Conservation (phyloP, 2,797 vertebrate species). For the Morelia viridis region DNA sequence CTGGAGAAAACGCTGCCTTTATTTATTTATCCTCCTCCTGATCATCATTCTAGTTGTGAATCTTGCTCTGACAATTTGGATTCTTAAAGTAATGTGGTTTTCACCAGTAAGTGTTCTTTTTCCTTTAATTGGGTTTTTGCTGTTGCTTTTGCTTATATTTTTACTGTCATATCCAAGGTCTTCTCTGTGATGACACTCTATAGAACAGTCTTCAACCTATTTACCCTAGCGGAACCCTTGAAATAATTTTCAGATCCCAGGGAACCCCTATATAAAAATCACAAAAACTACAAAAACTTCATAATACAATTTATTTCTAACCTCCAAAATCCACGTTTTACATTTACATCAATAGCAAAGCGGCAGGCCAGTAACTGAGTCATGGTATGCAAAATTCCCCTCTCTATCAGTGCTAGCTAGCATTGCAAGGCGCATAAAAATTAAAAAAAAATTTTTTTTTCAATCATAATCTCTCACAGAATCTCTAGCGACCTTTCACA, state of each 20-base stretch:
- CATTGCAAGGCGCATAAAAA: too few species aligned
- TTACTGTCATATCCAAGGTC: neutral
- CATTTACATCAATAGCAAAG: too few species aligned
- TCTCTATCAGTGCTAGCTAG: too few species aligned
- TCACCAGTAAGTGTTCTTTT: constrained; percentile 81
- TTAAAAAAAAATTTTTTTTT: too few species aligned
- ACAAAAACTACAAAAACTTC: neutral
- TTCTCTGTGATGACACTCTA: neutral
- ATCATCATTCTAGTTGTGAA: constrained; percentile 90
- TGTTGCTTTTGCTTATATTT: neutral
- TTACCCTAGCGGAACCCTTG: neutral
- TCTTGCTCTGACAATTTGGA: constrained; percentile 93
- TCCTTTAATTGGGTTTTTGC: neutral
- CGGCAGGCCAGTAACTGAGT: too few species aligned
- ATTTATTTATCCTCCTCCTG: constrained; percentile 90
- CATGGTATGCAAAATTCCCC: too few species aligned
- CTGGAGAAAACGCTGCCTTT: constrained; percentile 97
- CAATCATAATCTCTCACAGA: too few species aligned
- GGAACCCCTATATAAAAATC: neutral
- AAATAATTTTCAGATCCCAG: neutral
- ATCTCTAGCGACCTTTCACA: too few species aligned
- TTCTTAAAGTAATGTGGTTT: constrained; percentile 97
- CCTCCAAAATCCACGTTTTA: too few species aligned
- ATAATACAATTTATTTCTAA: too few species aligned
- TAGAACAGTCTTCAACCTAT: neutral